Evolutionary conservation across 1,140 invertebrate species (phyloP).

Genomic region (Dolichoris vasculosae): DNA sequence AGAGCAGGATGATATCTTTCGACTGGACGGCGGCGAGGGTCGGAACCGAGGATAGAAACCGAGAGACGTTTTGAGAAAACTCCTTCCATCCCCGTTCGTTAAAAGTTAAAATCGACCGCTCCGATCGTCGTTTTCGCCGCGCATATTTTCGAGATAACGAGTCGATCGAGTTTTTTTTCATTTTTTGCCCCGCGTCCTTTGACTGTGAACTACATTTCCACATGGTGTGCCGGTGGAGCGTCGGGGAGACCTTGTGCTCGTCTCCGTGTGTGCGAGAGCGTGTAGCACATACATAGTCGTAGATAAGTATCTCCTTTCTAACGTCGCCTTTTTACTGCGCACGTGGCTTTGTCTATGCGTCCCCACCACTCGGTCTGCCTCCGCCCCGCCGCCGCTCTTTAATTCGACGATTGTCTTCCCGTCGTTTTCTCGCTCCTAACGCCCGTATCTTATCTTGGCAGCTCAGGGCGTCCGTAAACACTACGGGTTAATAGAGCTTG

Average conservation of each 20-base stretch:
- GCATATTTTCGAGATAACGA: background rate
- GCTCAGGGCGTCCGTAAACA: background rate
- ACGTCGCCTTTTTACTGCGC: conserved; percentile 47
- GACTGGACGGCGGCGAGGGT: no score
- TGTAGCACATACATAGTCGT: background rate
- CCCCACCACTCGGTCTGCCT: background rate
- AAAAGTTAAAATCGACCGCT: no score
- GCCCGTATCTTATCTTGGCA: background rate
- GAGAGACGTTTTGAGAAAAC: background rate
- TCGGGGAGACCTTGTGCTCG: conserved; percentile 41
- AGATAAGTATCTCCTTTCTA: conserved; percentile 51
- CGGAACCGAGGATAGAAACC: background rate
- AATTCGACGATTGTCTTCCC: conserved; percentile 44
- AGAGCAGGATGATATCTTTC: no score
- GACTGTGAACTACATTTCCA: conserved; percentile 56
- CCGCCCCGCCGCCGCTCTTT: background rate
- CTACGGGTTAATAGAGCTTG: background rate
- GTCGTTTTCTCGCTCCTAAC: conserved; percentile 30
- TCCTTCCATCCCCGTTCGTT: background rate
- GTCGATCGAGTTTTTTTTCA: conserved; percentile 20
- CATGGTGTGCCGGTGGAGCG: conserved; percentile 45
- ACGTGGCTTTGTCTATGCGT: conserved; percentile 25
- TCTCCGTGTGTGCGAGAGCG: conserved; percentile 22
- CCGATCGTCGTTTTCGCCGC: conserved; percentile 11
- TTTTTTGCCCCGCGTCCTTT: conserved; percentile 50